These are phyloP conservation scores for Scaptomyza graminum DNA, from an alignment of 1,140 invertebrate genomes.

Conservation along the genomic window DNA sequence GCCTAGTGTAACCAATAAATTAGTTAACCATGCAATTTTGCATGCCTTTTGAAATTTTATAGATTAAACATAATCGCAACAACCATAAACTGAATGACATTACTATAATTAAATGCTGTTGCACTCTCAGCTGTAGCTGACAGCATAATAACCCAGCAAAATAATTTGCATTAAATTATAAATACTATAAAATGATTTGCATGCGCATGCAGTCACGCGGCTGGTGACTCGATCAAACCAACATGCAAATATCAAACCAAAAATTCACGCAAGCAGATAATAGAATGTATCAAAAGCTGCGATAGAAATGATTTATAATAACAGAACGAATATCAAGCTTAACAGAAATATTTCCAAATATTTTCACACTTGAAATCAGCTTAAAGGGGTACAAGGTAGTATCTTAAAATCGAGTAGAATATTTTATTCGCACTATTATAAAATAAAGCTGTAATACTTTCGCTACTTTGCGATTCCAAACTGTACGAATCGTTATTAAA, in stretches of 20 bases:
- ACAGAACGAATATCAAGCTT: too few relatives aligned
- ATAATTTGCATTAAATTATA: conserved; percentile 72
- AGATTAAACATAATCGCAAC: conserved; percentile 65
- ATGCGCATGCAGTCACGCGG: conserved; percentile 21
- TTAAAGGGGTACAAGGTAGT: neutral
- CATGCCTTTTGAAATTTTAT: conserved; percentile 38
- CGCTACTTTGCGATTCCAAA: neutral
- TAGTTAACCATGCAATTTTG: conserved; percentile 38
- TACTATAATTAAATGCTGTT: conserved; percentile 49
- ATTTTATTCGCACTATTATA: neutral
- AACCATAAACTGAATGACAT: conserved; percentile 45
- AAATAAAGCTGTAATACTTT: neutral
- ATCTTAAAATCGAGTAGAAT: neutral
- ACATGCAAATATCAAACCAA: conserved; percentile 11
- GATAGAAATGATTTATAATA: too few relatives aligned
- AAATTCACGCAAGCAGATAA: conserved; percentile 14
- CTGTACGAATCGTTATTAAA: conserved; percentile 7
- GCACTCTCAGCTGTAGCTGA: conserved; percentile 45
- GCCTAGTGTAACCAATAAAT: too few relatives aligned
- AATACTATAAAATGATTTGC: conserved; percentile 43
- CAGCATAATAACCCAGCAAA: conserved; percentile 65
- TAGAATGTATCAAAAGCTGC: neutral
- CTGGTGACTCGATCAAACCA: neutral
- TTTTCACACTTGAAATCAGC: too few relatives aligned
- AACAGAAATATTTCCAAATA: neutral